Evolutionary conservation across 2,888 invertebrate genomes (phyloP), one percentile per base, ranked within the genome.

Genomic region (Sthenelais limicola): DNA sequence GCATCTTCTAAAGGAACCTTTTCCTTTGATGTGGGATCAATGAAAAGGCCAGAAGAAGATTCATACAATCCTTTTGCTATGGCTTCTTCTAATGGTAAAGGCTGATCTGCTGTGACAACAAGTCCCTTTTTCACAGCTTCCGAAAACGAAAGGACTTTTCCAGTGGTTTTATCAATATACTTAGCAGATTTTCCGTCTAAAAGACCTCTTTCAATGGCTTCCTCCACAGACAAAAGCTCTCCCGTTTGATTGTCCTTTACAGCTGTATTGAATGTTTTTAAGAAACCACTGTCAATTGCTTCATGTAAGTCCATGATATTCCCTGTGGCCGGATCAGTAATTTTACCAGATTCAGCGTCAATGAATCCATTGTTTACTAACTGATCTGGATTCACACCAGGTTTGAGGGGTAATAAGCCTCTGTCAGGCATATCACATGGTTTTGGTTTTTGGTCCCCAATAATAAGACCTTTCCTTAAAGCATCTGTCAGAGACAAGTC

Each of bases 311-410:
- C 66, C 47, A 75, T 51, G 30, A 38, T 24, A 77, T 93, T 91
- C 0, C 95, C 95, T 28, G 92, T 85, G 82, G 91, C 91, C 32
- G 95, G 95, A 89, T 97, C 94, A 12, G 78, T 78, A 73, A 85
- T 85, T 91, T 91, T 84, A 91, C 93, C 83, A 87, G 93, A 92
- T 86, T 95, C 94, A 0, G 96, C 94, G 83, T 96, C 96, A 88
- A 21, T 21, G 24, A 62, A 15, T 18, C 62, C 62, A 21, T 62
- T 35, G 24, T 62, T 26, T n/a, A 62, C 62, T 4, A 62, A 15
- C 24, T 38, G 3, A n/a, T 3, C 12, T 21, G 62, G 62, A 28
- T 24, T 62, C 24, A 62, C 62, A 38, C 35, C 24, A 84, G 56
- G 48, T 38, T 21, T 18, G 30, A n/a, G 12, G 15, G 43, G 49